Base-by-base conservation (phyloP, 2,113 vertebrate species). In the Rattus rattus region DNA sequence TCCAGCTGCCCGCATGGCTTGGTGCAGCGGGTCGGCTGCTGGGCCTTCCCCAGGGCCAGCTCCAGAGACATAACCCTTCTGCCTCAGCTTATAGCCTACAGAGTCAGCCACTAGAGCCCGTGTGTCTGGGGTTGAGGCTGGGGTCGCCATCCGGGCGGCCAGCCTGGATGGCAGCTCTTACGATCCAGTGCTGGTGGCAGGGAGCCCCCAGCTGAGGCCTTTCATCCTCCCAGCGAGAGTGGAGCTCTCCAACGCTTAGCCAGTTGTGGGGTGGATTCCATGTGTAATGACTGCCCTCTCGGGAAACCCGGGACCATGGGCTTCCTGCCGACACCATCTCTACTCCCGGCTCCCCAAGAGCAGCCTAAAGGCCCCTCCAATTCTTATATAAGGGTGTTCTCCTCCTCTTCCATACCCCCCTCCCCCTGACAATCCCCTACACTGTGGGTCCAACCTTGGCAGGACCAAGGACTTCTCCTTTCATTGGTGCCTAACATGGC, bases 21-120 rank as follows among this genome's bases (percentile, higher is more conserved):
- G 97, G 84, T 98, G 98, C 83, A 98, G 96, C 0, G 98, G 97
- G 81, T 98, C 94, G 63, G 98, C 94, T 63, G 97, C 95, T 72
- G 97, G 97, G 94, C 97, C 97, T 80, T 98, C 97, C 47, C 97
- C 97, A 0, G 97, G 97, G 70, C 97, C 98, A 72, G 98, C 95
- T 94, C 98, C 98, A 94, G 97, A 98, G 26, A 97, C 96, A 96
- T 98, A 97, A 91, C 98, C 98, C 67, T 98, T 98, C 96, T 98
- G 98, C 84, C 98, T 97, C 96, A 98, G 96, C 90, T 98, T 98
- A 95, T 98, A 98, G 96, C 97, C 97, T 87, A 98, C 97, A 97
- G 98, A 98, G 96, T 98, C 98, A 95, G 98, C 98, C 96, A 98
- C 98, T 95, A 98, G 96, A 97, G 98, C 97, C 92, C 98, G 97